Evolutionary conservation across 35 echinoderm and acorn worm species (phyloP), one percentile per base, ranked within the genome.

Genomic region (Nesometra sesokonis): DNA sequence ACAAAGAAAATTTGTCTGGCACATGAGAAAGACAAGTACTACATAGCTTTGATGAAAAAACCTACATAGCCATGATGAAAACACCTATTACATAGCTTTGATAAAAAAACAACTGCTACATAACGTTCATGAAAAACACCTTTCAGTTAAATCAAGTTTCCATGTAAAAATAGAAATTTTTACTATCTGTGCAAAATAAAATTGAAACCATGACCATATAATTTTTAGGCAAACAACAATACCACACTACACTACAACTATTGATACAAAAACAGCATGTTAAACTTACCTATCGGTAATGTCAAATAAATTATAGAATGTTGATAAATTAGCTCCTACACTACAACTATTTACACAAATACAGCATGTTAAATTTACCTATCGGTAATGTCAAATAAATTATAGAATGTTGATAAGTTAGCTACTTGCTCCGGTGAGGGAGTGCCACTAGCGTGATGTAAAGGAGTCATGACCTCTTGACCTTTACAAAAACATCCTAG

Each of bases 291-390:
- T 85, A 8, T 90, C 78, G 13, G 34, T 27, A 83, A 94, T 88
- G 36, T 99, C 90, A 89, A 99, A 99, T 17, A 90, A 77, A 34
- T 90, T 90, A 80, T 78, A 88, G 90, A 99, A 99, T 36, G 87
- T 90, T 36, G 77, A 33, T 11, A 87, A 91, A 37, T 83, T 90
- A 7, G 36, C 31, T 11, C 38, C 4, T 30, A 33, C 23, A 8
- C 3, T 27, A 30, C 23, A 5, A 78, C 4, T 78, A 78, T 78
- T 78, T 67, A 15, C 52, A 47, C n/a, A n/a, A n/a, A n/a, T n/a
- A n/a, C n/a, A n/a, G n/a, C n/a, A n/a, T n/a, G n/a, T n/a, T n/a
- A 31, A 31, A 79, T 93, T 88, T 46, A 99, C 96, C 90, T 85
- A 8, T 90, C 78, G 13, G 34, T 27, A 83, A 94, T 88, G 36